Conservation (phyloP, 1,140 invertebrate species). For the Latrodectus geometricus region DNA sequence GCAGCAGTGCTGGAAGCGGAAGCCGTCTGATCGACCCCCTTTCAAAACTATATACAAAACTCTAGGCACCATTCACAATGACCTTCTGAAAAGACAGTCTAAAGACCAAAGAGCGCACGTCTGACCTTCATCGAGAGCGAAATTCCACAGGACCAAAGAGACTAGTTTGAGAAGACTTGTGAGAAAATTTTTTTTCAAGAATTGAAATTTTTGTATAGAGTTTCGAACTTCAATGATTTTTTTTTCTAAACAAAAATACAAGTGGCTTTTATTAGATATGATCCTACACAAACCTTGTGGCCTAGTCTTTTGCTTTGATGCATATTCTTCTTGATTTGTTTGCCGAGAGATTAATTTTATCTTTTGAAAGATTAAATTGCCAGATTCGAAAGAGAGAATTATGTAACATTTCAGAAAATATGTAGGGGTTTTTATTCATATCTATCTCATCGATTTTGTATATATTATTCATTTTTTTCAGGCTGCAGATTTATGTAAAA, state of each 20-base stretch:
- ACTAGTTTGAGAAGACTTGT: constrained; percentile 22
- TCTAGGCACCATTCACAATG: constrained; percentile 62
- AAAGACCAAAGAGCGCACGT: constrained; percentile 59
- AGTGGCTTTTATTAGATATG: constrained; percentile 17
- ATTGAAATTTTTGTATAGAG: constrained; percentile 1
- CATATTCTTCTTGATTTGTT: neutral
- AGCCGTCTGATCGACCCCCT: constrained; percentile 84
- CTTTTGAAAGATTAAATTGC: neutral
- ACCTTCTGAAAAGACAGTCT: constrained; percentile 56
- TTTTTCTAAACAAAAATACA: neutral
- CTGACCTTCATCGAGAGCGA: neutral
- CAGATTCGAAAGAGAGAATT: neutral
- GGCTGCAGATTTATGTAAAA: neutral
- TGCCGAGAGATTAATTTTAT: neutral
- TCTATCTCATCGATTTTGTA: neutral
- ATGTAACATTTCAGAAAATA: neutral
- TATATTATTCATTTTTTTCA: constrained; percentile 20
- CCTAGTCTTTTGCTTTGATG: neutral
- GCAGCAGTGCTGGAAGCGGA: constrained; percentile 91
- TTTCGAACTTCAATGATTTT: neutral
- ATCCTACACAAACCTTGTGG: neutral
- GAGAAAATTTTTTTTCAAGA: neutral
- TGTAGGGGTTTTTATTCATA: neutral
- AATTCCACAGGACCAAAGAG: constrained; percentile 41
- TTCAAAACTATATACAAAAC: constrained; percentile 73